These are phyloP conservation scores for Polyergus mexicanus DNA, from an alignment of 1,140 invertebrate species.

Conservation along the genomic window DNA sequence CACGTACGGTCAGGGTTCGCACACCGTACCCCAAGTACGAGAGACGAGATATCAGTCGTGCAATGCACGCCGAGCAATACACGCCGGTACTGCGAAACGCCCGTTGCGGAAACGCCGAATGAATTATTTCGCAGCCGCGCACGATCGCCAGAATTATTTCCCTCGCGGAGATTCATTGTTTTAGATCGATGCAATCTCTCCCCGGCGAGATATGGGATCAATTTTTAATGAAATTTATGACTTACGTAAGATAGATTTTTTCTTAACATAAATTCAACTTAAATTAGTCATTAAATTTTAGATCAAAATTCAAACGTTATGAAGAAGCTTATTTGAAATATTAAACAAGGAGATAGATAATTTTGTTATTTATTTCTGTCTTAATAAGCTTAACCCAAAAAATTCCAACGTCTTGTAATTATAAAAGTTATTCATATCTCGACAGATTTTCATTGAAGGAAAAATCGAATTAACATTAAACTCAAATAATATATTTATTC, in stretches of 20 bases:
- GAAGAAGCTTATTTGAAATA: background rate
- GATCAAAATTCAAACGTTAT: background rate
- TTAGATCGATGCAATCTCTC: background rate
- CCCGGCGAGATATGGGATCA: background rate
- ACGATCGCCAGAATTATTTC: constrained; percentile 62
- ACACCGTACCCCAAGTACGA: constrained; percentile 41
- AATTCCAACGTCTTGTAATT: background rate
- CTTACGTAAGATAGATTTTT: background rate
- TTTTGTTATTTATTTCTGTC: background rate
- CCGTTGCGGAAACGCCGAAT: constrained; percentile 64
- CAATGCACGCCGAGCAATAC: constrained; percentile 37
- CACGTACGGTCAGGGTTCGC: constrained; percentile 62
- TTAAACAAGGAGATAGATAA: background rate
- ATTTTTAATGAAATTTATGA: constrained; percentile 29
- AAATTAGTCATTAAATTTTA: background rate
- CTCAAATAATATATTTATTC: background rate
- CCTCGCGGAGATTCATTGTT: constrained; percentile 42
- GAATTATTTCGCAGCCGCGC: constrained; percentile 69
- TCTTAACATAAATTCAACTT: background rate
- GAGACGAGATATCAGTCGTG: constrained; percentile 67
- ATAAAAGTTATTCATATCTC: background rate
- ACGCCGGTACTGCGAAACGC: constrained; percentile 15
- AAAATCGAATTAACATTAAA: background rate
- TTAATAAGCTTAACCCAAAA: background rate
- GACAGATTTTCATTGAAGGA: background rate